Base-by-base conservation (phyloP, 2,888 invertebrate species). In the Drosophila suboccidentalis region DNA sequence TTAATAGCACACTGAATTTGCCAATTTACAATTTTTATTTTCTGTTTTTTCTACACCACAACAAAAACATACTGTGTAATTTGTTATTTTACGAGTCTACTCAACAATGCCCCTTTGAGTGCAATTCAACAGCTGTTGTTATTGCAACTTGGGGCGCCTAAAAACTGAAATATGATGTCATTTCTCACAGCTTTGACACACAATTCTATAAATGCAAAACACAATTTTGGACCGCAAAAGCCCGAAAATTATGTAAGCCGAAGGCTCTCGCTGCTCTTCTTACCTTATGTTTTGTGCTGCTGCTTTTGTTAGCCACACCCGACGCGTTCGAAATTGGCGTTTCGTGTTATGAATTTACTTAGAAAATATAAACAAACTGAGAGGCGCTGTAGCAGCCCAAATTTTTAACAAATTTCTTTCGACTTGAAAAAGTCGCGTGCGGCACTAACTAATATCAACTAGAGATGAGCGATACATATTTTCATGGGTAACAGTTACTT, bases 361-460 rank as follows among this genome's bases (percentile, higher is more conserved):
- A 26, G 26, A 73, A 75, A 73, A 69, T 82, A 79, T 62, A 73
- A 66, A 60, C 55, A 36, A 65, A 59, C 59, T 38, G 41, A 49
- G 47, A 26, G 19, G n/a, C 63, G 41, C 41, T 67, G 13, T 19
- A 29, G 22, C 22, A 41, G 66, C 49, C 9, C 57, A 66, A 63
- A 72, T 44, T 36, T 71, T 71, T 70, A 39, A 63, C 68, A 46
- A 68, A 80, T 71, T 81, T 46, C 55, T 60, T 65, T 38, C 66
- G 50, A 71, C 64, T 62, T 54, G 57, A 79, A 79, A 79, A 69
- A 62, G 73, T 66, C 80, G 83, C 87, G 84, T 86, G 80, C 84
- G 72, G 74, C 83, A 62, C 59, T 66, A 66, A 71, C 55, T 49
- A 73, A 82, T 66, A 68, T 63, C 49, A 75, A 82, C 68, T 80